Evolutionary conservation across 1,140 invertebrate species (phyloP).

Genomic region (Leptopilina clavipes): DNA sequence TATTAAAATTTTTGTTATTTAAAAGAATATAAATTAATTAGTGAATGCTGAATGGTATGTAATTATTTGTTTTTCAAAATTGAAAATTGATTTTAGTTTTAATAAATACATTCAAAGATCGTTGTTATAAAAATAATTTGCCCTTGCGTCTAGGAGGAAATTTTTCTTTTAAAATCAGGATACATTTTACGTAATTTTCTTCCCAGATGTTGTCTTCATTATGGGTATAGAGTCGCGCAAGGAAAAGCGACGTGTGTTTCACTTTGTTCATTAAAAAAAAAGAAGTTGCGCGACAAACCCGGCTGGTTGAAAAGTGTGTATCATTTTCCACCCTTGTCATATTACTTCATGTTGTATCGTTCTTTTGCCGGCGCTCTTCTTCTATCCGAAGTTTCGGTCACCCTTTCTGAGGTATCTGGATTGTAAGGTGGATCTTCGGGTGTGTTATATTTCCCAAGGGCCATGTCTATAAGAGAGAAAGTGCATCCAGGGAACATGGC

Average conservation of each 20-base stretch:
- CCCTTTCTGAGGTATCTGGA: constrained; percentile 44
- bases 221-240: not conserved
- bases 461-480: constrained; percentile 84
- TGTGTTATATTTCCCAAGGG: constrained; percentile 81
- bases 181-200: too few relatives aligned
- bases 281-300: constrained; percentile 8
- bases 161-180: too few relatives aligned
- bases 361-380: constrained; percentile 47
- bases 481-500: constrained; percentile 78
- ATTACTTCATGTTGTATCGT: constrained; percentile 67
- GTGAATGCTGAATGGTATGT: too few relatives aligned
- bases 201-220: too few relatives aligned
- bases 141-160: too few relatives aligned
- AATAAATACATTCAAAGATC: too few relatives aligned
- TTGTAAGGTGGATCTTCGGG: constrained; percentile 44
- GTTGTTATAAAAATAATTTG: too few relatives aligned
- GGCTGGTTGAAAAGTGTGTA: constrained; percentile 42
- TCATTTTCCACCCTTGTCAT: constrained; percentile 40
- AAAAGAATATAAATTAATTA: too few relatives aligned
- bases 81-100: too few relatives aligned
- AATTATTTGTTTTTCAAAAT: too few relatives aligned
- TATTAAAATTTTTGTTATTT: too few relatives aligned
- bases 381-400: constrained; percentile 49
- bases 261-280: constrained; percentile 8
- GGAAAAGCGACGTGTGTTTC: not conserved